A percentile compares a stretch with the other conserved stretches of the same genome.
These are phyloP conservation scores for Alfaro cultratus DNA, from an alignment of 2,797 vertebrate species.

Conservation along the genomic window DNA sequence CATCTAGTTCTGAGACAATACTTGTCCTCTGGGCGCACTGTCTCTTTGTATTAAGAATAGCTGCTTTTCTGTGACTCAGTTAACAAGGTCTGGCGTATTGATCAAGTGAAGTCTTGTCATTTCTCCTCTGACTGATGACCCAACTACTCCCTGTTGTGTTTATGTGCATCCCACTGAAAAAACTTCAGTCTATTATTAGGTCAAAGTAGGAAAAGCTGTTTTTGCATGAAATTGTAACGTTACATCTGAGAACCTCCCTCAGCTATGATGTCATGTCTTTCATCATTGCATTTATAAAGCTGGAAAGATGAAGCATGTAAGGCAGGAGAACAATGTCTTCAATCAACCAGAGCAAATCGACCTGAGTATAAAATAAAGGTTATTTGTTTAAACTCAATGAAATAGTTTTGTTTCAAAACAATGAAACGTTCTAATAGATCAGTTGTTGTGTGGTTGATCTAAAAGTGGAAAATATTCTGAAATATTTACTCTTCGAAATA, in stretches of 20 bases:
- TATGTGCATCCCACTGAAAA: not conserved
- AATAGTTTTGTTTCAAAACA: not conserved
- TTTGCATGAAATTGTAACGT: not conserved
- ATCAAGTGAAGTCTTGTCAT: slow-evolving; percentile 5
- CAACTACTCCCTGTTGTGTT: not conserved
- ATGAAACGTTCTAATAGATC: not conserved
- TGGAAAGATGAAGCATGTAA: not conserved
- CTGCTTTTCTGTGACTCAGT: not conserved
- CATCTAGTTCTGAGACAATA: not conserved
- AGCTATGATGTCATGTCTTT: not conserved
- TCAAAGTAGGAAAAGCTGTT: not conserved
- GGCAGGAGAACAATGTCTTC: not conserved
- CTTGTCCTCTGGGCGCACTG: not conserved
- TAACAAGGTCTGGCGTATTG: slow-evolving; percentile 3
- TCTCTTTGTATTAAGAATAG: not conserved
- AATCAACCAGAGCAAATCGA: not conserved
- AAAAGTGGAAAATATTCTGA: not conserved
- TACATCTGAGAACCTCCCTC: not conserved
- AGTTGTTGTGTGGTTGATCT: not conserved
- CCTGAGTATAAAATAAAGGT: not conserved
- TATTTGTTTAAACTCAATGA: not conserved
- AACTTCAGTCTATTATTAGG: not conserved
- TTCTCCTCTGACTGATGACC: not conserved
- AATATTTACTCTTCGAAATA: not conserved
- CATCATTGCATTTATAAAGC: not conserved